These are phyloP conservation scores for Nomada ferruginata DNA, from an alignment of 2,888 invertebrate genomes.

Conservation along the genomic window DNA sequence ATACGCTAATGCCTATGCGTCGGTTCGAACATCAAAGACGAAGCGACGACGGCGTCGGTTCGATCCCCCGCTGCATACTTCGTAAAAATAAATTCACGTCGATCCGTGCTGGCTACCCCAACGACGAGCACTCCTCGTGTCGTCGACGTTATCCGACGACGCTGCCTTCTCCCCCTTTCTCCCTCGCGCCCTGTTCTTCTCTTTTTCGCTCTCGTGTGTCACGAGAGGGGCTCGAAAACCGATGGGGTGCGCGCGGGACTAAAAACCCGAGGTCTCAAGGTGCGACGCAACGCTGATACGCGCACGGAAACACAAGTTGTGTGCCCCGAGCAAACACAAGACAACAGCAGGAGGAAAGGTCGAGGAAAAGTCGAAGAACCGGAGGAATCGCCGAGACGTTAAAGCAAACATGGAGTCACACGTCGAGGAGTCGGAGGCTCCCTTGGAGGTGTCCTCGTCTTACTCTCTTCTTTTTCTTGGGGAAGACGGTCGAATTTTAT, in stretches of 20 bases:
- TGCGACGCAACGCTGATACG: conserved; percentile 74
- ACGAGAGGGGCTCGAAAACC: conserved; percentile 58
- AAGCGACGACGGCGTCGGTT: conserved; percentile 39
- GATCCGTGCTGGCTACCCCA: conserved; percentile 59
- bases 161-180: conserved; percentile 20
- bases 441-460: conserved; percentile 11
- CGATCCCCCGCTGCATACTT: conserved; percentile 77
- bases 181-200: conserved; percentile 20
- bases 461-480: no score
- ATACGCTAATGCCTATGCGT: conserved; percentile 80
- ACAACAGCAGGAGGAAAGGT: conserved; percentile 43
- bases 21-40: conserved; percentile 82
- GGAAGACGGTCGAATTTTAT: conserved; percentile 28
- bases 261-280: conserved; percentile 45
- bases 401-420: conserved; percentile 82
- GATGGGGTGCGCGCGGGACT: conserved; percentile 57
- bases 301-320: conserved; percentile 82
- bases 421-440: conserved; percentile 72
- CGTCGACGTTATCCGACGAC: conserved; percentile 48
- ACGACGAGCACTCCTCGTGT: conserved; percentile 9
- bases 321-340: conserved; percentile 80
- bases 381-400: conserved; percentile 79
- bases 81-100: conserved; percentile 82
- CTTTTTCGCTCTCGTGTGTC: not conserved
- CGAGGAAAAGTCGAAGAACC: conserved; percentile 50